Base-by-base conservation (phyloP, 2,888 invertebrate species). In the Drosophila gaucha region DNA sequence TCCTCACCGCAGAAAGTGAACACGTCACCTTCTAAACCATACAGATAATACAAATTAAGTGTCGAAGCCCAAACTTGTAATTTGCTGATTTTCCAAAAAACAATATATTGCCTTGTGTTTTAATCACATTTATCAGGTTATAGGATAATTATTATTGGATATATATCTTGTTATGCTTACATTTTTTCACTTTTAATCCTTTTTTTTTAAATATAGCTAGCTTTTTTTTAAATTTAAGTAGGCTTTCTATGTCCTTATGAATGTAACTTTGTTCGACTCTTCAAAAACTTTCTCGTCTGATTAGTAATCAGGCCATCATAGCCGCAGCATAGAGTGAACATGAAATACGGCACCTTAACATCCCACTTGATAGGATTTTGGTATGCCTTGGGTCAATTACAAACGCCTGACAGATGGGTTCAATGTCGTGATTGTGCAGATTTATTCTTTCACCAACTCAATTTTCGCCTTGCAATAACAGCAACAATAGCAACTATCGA, bases 331-430 rank as follows among this genome's bases (percentile, higher is more conserved):
- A 1, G 22, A 14, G 35, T 43, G 24, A 52, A 59, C 70, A 64
- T 46, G 49, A 5, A 33, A 38, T 74, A 51, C 49, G 46, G 52
- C 74, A 64, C 54, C 47, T 57, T 46, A 75, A 65, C 38, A 62
- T 55, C 38, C 60, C 60, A 65, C 56, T 60, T 35, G 24, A 30
- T 20, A 36, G 51, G 44, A 57, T 41, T 77, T 70, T 74, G 58
- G 67, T 64, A 72, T 69, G 59, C 44, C 60, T 52, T 18, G 58
- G 86, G 86, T 87, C 83, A 83, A 83, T 83, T 83, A 83, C 76
- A 79, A 77, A 74, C 47, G 64, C 41, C 74, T 82, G 83, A 83
- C 86, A 86, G 83, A 88, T 86, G 80, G 65, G 83, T 83, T 83
- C 83, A 83, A 83, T 55, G 59, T 83, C 83, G 83, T 83, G 83